Percentiles rank a stretch among this genome's conserved stretches.
Conservation (phyloP, 2,113 vertebrate genomes). For the Corythoichthys intestinalis region DNA sequence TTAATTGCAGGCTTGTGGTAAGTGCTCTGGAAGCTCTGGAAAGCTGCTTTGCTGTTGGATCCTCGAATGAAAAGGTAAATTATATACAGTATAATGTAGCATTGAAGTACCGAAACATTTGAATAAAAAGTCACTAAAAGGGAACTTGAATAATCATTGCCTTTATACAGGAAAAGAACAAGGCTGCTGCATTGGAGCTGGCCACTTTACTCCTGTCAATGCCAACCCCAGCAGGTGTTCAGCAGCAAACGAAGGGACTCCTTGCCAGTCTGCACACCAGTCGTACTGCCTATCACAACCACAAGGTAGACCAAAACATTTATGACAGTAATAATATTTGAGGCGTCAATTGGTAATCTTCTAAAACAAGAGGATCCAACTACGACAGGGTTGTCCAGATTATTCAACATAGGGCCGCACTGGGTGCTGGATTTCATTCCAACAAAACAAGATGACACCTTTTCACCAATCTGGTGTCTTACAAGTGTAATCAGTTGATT, state of each 20-base stretch:
- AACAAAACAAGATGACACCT: too few species aligned
- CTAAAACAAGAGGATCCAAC: background rate
- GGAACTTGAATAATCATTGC: conserved; percentile 3
- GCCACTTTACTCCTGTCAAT: conserved; percentile 91
- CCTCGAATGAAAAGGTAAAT: conserved; percentile 89
- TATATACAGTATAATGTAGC: background rate
- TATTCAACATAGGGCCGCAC: too few species aligned
- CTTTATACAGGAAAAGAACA: conserved; percentile 87
- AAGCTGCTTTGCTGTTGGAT: conserved; percentile 95
- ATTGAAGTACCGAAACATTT: background rate
- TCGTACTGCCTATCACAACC: conserved; percentile 95
- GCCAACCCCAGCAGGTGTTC: conserved; percentile 91
- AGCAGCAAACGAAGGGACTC: conserved; percentile 96
- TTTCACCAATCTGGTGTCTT: too few species aligned
- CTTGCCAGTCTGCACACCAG: conserved; percentile 95
- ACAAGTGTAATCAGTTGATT: too few species aligned
- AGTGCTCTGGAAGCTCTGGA: conserved; percentile 96
- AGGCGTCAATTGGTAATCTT: background rate
- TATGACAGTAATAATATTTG: background rate
- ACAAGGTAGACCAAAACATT: conserved; percentile 79
- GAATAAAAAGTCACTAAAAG: background rate
- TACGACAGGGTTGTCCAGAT: background rate
- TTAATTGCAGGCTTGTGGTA: conserved; percentile 86
- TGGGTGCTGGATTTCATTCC: too few species aligned
- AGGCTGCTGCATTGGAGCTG: conserved; percentile 86